These are phyloP conservation scores for Heliocidaris erythrogramma DNA, from an alignment of 35 echinoderm and acorn worm genomes.

Conservation along the genomic window DNA sequence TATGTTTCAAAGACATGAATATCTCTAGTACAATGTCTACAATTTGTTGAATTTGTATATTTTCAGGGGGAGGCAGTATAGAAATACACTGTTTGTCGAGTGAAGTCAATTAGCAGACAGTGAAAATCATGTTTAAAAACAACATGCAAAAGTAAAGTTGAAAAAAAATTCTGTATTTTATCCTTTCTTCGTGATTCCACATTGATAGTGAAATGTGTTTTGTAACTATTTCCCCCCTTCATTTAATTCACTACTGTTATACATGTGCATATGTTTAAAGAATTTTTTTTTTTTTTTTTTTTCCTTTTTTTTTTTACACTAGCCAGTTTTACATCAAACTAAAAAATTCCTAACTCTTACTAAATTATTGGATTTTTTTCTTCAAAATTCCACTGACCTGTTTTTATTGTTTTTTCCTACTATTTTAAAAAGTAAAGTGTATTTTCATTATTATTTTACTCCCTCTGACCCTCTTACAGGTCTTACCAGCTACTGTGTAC, in stretches of 20 bases:
- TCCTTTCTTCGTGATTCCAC: no score
- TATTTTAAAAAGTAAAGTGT: not conserved
- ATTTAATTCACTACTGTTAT: no score
- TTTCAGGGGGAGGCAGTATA: not conserved
- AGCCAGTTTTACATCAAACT: no score
- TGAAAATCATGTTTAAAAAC: no score
- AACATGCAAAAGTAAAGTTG: no score
- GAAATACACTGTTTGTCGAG: not conserved
- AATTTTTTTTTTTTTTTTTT: not conserved
- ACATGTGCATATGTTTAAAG: not conserved
- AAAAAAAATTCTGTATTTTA: no score
- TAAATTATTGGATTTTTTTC: not conserved
- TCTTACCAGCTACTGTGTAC: conserved; percentile 80
- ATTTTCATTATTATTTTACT: conserved; percentile 24
- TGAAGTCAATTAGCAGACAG: no score
- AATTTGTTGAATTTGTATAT: not conserved
- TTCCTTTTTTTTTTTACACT: no score
- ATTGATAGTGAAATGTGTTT: no score
- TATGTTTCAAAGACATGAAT: not conserved
- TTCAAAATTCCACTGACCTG: not conserved
- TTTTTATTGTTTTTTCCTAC: not conserved
- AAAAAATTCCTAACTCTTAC: no score
- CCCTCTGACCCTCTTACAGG: conserved; percentile 46
- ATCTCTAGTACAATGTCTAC: no score
- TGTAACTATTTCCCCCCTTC: no score